Percentiles rank a stretch among this genome's conserved stretches.
phyloP scores from a whole-genome alignment of 2,888 invertebrate species.

The Dynastes hyllus region DNA sequence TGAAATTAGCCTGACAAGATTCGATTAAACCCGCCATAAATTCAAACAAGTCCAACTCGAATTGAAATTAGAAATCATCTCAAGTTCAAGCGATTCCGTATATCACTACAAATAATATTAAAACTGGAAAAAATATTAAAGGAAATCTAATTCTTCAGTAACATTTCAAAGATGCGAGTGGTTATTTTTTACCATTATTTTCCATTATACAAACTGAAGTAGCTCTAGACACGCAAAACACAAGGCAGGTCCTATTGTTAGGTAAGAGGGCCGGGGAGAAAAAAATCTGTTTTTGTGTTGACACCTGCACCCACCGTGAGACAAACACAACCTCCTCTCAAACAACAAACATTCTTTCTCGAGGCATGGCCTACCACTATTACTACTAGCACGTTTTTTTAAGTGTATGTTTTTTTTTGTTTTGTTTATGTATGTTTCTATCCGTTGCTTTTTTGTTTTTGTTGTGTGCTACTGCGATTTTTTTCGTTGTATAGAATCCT shows the following conservation, averaged over 20 bases:
- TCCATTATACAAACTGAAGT: too few species aligned
- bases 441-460: constrained; percentile 4
- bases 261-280: background rate
- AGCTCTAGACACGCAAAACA: background rate
- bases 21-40: too few species aligned
- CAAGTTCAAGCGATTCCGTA: too few species aligned
- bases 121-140: too few species aligned
- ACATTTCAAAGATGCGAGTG: too few species aligned
- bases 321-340: constrained; percentile 3
- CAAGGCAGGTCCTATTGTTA: constrained; percentile 28
- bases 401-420: constrained; percentile 16
- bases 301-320: constrained; percentile 51
- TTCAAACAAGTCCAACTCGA: too few species aligned
- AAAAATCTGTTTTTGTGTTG: constrained; percentile 48
- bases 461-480: constrained; percentile 15
- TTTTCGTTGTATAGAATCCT: constrained; percentile 15
- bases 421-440: constrained; percentile 15
- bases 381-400: constrained; percentile 36
- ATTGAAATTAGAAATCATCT: too few species aligned
- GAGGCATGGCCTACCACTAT: constrained; percentile 54
- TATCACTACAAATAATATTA: too few species aligned
- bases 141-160: too few species aligned
- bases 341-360: constrained; percentile 23
- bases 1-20: too few species aligned
- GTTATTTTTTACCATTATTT: too few species aligned